These are phyloP conservation scores for Napeogenes sylphis DNA, from an alignment of 2,888 invertebrate genomes.

Conservation along the genomic window DNA sequence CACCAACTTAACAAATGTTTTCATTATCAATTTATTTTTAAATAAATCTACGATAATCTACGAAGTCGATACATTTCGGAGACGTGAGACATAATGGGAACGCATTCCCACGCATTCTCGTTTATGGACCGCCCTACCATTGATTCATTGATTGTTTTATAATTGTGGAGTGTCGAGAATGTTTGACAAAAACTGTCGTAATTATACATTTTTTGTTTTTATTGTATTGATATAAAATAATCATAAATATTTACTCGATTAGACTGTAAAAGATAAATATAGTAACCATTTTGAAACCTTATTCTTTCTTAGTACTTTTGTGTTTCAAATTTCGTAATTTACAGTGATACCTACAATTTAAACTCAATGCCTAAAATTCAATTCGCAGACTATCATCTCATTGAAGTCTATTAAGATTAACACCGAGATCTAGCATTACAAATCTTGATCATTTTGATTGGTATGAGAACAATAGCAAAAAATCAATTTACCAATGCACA, in stretches of 20 bases:
- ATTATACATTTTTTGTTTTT: too few species aligned
- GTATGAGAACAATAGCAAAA: slow-evolving; percentile 27
- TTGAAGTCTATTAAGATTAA: background rate
- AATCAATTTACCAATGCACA: slow-evolving; percentile 18
- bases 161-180: background rate
- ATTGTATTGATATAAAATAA: too few species aligned
- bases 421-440: slow-evolving; percentile 7
- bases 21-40: background rate
- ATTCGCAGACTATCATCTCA: background rate
- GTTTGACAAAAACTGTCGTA: too few species aligned
- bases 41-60: background rate
- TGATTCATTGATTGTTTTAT: background rate
- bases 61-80: slow-evolving; percentile 21
- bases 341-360: too few species aligned
- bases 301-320: too few species aligned
- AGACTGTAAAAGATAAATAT: too few species aligned
- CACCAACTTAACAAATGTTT: background rate
- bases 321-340: too few species aligned
- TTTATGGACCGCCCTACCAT: slow-evolving; percentile 25
- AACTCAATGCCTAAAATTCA: background rate
- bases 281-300: too few species aligned
- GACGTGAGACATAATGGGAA: slow-evolving; percentile 20
- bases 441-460: slow-evolving; percentile 20
- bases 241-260: too few species aligned
- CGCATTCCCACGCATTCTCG: slow-evolving; percentile 10